phyloP scores from a whole-genome alignment of 2,113 vertebrate species.

The Syngnathus floridae region DNA sequence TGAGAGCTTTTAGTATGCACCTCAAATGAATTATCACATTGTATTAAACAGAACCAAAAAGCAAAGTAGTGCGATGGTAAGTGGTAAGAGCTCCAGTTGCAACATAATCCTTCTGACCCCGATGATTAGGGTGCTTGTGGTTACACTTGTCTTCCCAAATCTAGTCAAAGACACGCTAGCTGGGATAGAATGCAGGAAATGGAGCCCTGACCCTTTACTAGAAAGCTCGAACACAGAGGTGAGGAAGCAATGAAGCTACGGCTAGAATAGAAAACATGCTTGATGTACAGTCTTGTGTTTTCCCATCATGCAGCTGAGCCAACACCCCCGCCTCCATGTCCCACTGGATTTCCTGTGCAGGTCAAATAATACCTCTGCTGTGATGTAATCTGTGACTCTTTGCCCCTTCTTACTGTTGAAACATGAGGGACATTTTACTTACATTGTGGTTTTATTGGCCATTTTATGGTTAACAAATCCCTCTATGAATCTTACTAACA shows the following conservation, averaged over 20 bases:
- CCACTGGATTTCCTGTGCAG: conserved; percentile 4
- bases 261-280: conserved; percentile 4
- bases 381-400: conserved; percentile 17
- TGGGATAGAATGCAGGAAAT: conserved; percentile 4
- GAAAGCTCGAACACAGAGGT: neutral
- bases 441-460: neutral
- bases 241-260: conserved; percentile 24
- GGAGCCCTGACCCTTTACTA: neutral
- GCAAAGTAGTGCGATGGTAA: conserved; percentile 17
- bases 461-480: neutral
- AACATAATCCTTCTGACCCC: conserved; percentile 30
- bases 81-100: conserved; percentile 6
- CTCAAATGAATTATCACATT: neutral
- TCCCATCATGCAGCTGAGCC: conserved; percentile 29
- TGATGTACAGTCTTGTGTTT: conserved; percentile 14
- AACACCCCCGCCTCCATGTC: conserved; percentile 34
- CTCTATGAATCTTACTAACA: neutral
- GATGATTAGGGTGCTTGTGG: conserved; percentile 40
- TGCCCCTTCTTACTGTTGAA: conserved; percentile 2
- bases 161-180: conserved; percentile 9
- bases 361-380: conserved; percentile 6
- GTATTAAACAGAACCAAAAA: neutral
- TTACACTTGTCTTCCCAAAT: conserved; percentile 2
- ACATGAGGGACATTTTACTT: neutral
- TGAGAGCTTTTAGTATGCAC: neutral